Percentiles rank a stretch among this genome's conserved stretches.
phyloP scores from a whole-genome alignment of 23 tunicate genomes.

The Styela plicata region DNA sequence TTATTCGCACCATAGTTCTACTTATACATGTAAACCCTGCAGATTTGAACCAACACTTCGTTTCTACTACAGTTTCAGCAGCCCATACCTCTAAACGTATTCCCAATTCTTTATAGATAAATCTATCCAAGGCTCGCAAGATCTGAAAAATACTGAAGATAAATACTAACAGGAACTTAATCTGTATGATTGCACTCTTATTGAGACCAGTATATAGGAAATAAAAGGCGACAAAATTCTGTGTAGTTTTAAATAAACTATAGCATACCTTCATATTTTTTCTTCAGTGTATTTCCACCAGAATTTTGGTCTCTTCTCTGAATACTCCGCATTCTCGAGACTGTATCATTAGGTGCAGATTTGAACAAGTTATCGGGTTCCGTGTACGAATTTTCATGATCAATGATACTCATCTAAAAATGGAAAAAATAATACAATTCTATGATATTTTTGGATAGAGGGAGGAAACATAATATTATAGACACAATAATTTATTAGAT shows the following conservation, averaged over 20 bases:
- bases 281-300: neutral
- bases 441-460: neutral
- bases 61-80: no score
- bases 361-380: neutral
- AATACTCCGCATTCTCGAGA: neutral
- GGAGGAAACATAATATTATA: neutral
- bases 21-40: no score
- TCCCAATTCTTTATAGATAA: no score
- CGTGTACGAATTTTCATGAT: neutral
- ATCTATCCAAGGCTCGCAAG: no score
- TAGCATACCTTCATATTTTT: neutral
- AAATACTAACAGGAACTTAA: no score
- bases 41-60: no score
- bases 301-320: neutral
- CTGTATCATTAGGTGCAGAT: neutral
- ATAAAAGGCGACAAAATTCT: no score
- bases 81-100: no score
- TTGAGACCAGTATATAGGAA: neutral
- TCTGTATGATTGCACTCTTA: neutral
- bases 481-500: neutral
- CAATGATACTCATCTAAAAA: neutral
- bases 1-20: no score
- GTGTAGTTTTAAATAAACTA: no score
- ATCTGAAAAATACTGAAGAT: no score
- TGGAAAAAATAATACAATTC: neutral